Conservation (phyloP, 2,797 vertebrate genomes). For the Myotis myotis region DNA sequence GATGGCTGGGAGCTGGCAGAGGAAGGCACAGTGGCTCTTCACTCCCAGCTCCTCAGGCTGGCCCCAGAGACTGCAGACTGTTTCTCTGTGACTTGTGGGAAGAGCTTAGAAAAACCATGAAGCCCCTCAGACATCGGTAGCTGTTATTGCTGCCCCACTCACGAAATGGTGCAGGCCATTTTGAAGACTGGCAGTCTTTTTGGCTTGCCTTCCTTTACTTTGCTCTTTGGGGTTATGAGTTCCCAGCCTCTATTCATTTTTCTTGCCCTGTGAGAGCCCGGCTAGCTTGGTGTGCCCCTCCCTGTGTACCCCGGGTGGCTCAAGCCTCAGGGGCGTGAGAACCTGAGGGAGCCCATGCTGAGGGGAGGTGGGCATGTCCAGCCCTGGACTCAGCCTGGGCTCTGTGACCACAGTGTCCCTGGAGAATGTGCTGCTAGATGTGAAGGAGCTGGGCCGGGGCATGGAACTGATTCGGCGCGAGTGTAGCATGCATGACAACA, state of each 20-base stretch:
- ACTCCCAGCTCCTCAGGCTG: background rate
- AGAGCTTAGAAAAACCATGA: background rate
- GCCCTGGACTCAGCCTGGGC: slow-evolving; percentile 3
- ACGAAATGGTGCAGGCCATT: background rate
- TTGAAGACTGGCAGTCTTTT: background rate
- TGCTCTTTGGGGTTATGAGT: background rate
- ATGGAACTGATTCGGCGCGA: slow-evolving; percentile 96
- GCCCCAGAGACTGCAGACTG: background rate
- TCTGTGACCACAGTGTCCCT: slow-evolving; percentile 89
- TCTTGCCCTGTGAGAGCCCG: background rate
- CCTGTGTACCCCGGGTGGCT: background rate
- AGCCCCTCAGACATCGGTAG: background rate
- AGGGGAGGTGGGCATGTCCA: background rate
- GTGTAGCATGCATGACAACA: slow-evolving; percentile 93
- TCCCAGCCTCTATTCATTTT: background rate
- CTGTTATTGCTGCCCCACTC: background rate
- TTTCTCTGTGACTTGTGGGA: background rate
- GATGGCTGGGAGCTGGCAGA: background rate
- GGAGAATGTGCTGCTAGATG: slow-evolving; percentile 96
- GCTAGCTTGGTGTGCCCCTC: background rate
- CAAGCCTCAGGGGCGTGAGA: background rate
- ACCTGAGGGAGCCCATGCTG: background rate
- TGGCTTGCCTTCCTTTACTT: background rate
- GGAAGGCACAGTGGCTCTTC: background rate
- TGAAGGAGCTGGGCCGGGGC: slow-evolving; percentile 95